These are phyloP conservation scores for Phenganax stokvisi DNA, from an alignment of 92 coral and sea anemone species.

Conservation along the genomic window DNA sequence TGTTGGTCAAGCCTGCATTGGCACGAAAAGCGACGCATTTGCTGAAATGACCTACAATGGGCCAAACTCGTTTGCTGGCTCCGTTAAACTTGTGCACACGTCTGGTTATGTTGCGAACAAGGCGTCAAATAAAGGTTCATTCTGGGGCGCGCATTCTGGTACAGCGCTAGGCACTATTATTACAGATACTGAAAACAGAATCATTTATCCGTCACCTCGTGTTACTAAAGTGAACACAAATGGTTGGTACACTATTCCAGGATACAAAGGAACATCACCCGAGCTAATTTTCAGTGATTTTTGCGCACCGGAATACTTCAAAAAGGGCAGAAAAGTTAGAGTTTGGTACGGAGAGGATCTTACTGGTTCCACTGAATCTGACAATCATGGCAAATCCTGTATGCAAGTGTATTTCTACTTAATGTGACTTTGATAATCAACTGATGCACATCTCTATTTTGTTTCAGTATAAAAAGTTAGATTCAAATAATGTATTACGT, in stretches of 20 bases:
- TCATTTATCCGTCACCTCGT: slow-evolving; percentile 15
- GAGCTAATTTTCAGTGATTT: slow-evolving; percentile 12
- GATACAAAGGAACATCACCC: slow-evolving; percentile 9
- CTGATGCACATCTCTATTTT: neutral
- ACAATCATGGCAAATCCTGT: slow-evolving; percentile 12
- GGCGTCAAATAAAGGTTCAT: neutral
- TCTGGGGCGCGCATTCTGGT: neutral
- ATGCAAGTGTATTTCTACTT: slow-evolving; percentile 21
- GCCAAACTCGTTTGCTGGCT: neutral
- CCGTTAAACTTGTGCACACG: neutral
- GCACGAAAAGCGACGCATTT: neutral
- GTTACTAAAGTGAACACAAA: neutral
- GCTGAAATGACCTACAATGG: neutral
- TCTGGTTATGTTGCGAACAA: neutral
- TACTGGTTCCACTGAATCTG: neutral
- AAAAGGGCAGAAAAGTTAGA: neutral
- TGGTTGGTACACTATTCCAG: slow-evolving; percentile 10
- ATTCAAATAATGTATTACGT: too few relatives aligned
- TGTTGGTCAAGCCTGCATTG: neutral
- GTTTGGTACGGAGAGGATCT: slow-evolving; percentile 36
- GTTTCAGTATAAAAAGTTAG: too few relatives aligned
- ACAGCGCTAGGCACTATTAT: neutral
- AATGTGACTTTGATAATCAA: neutral
- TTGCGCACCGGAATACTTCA: slow-evolving; percentile 2
- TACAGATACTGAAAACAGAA: neutral